Conservation (phyloP, 2,888 invertebrate species). For the Phalangium opilio region DNA sequence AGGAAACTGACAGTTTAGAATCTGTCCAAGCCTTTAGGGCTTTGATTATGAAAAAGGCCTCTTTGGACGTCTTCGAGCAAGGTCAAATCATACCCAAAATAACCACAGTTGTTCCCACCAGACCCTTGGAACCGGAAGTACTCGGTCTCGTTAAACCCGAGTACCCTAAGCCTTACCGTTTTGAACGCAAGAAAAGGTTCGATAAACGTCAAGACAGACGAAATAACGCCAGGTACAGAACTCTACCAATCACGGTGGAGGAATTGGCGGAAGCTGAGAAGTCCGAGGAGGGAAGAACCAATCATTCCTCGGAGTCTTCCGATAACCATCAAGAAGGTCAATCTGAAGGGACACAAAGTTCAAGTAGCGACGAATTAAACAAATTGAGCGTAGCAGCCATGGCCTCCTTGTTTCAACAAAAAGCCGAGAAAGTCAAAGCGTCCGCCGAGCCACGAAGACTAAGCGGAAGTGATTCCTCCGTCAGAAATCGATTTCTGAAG, state of each 20-base stretch:
- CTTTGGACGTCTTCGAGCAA: slow-evolving; percentile 25
- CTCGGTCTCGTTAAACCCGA: slow-evolving; percentile 23
- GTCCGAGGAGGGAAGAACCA: slow-evolving; percentile 15
- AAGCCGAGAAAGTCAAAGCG: slow-evolving; percentile 22
- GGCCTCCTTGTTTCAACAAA: slow-evolving; percentile 47
- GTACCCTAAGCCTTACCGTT: slow-evolving; percentile 25
- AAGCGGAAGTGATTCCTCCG: slow-evolving; percentile 7
- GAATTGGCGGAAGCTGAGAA: slow-evolving; percentile 37
- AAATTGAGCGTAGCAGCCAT: slow-evolving; percentile 51
- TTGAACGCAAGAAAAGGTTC: not conserved
- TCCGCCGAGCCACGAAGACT: slow-evolving; percentile 19
- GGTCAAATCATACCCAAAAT: slow-evolving; percentile 9
- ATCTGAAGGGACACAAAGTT: slow-evolving; percentile 5
- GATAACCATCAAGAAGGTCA: too few species aligned
- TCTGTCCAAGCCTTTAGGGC: slow-evolving; percentile 28
- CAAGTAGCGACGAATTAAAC: slow-evolving; percentile 23
- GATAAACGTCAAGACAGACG: slow-evolving; percentile 27
- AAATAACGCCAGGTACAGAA: slow-evolving; percentile 51
- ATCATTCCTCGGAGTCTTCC: slow-evolving; percentile 4
- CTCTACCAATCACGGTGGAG: slow-evolving; percentile 57
- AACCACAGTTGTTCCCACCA: not conserved
- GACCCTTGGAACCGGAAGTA: slow-evolving; percentile 16
- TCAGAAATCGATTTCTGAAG: not conserved
- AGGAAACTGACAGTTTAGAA: slow-evolving; percentile 27
- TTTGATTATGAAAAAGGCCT: slow-evolving; percentile 24